A percentile compares a stretch with the other conserved stretches of the same genome.
Conservation (phyloP, 2,888 invertebrate genomes). For the Notocelia uddmanniana region DNA sequence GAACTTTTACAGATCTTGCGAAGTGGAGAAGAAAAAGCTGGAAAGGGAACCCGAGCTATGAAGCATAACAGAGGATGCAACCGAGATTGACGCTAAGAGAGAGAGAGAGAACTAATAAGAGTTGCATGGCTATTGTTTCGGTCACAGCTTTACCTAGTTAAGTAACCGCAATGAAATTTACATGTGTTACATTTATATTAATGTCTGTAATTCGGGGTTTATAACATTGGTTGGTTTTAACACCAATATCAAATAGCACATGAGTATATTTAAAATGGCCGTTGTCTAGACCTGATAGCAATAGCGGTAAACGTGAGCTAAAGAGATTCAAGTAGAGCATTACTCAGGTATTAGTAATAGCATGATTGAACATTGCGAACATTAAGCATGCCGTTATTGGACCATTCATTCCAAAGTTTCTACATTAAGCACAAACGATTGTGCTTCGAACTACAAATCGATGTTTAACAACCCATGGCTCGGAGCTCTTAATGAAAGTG, state of each 20-base stretch:
- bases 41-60: too few relatives aligned
- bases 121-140: too few relatives aligned
- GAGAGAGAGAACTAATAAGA: too few relatives aligned
- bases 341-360: constrained; percentile 54
- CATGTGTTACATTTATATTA: too few relatives aligned
- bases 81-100: too few relatives aligned
- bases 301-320: constrained; percentile 40
- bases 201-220: too few relatives aligned
- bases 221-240: not conserved
- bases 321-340: constrained; percentile 44
- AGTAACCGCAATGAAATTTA: too few relatives aligned
- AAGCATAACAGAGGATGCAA: too few relatives aligned
- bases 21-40: too few relatives aligned
- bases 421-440: constrained; percentile 66
- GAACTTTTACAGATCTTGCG: too few relatives aligned
- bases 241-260: constrained; percentile 9
- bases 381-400: constrained; percentile 47
- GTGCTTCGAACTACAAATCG: constrained; percentile 65
- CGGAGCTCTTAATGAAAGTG: constrained; percentile 76
- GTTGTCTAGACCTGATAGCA: constrained; percentile 28
- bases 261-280: constrained; percentile 18
- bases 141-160: too few relatives aligned
- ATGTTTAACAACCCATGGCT: constrained; percentile 76
- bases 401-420: constrained; percentile 57
- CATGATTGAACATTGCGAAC: constrained; percentile 52